Evolutionary conservation across 2,113 vertebrate species (phyloP), one percentile per base, ranked within the genome.

Genomic region (Bostrychus sinensis): DNA sequence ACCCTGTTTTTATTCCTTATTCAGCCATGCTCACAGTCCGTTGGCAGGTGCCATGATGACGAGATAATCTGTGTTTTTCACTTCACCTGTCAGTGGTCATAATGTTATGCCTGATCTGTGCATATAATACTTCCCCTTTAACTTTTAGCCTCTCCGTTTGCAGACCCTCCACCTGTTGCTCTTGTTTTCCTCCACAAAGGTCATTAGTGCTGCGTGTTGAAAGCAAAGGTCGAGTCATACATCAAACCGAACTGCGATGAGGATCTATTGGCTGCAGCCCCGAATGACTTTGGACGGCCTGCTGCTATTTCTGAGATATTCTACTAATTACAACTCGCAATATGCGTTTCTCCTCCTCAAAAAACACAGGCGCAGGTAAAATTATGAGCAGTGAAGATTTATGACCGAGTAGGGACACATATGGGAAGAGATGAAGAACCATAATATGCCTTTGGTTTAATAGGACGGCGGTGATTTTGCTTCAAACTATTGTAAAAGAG

Each of bases 371-470:
- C 4, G 32, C 14, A 10, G 38, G 54, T 70, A 67, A 73, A 72
- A 71, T 69, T 73, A 82, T 41, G 56, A 69, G 64, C 72, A 6
- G 42, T 0, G 37, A 66, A 66, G 66, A 84, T 85, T 84, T 76
- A 85, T 65, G 81, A 84, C 26, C 4, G 45, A 60, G 38, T 13
- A 0, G 56, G 81, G 76, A 82, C 78, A 70, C 22, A 67, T 80
- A 53, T 58, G 43, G 50, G 66, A 57, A 61, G 60, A 71, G 63
- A 73, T 77, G 75, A 75, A 63, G 58, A 80, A 75, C 3, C 36
- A 70, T 81, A 46, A 81, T 75, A 72, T 72, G 62, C 75, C 37
- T 41, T 2, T 46, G 56, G 70, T 73, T 79, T 83, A 85, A 74
- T 73, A 62, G 63, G 66, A 74, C 34, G 2, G n/a, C 12, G n/a